A percentile compares a stretch with the other conserved stretches of the same genome.
These are phyloP conservation scores for Botia kubotai DNA, from an alignment of 2,797 vertebrate genomes.

Conservation along the genomic window DNA sequence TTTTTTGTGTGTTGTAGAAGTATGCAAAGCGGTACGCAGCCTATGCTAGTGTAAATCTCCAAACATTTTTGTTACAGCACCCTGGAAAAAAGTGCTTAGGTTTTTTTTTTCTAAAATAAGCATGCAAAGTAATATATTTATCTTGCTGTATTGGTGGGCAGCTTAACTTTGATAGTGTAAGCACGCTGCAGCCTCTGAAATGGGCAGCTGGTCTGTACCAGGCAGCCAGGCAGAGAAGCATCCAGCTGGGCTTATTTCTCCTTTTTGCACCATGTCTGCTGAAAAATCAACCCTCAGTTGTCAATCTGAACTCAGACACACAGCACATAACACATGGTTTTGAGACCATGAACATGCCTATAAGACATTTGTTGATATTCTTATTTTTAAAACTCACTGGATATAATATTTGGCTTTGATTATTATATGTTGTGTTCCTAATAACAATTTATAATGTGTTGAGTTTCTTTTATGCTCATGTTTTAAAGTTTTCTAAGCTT, in stretches of 20 bases:
- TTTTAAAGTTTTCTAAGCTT: slow-evolving; percentile 1
- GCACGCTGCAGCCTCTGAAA: not conserved
- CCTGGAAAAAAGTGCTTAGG: too few species aligned
- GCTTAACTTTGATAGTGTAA: not conserved
- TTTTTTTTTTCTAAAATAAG: too few species aligned
- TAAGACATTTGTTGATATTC: not conserved
- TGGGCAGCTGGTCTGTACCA: not conserved
- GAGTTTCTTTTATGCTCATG: not conserved
- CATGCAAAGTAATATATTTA: too few species aligned
- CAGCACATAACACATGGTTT: not conserved
- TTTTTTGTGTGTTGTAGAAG: not conserved
- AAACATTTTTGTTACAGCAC: not conserved
- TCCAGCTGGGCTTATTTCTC: not conserved
- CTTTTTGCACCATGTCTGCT: not conserved
- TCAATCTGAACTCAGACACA: not conserved
- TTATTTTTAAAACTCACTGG: not conserved
- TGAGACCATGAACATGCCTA: too few species aligned
- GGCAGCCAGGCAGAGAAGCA: not conserved
- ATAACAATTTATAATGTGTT: not conserved
- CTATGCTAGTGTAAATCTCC: not conserved
- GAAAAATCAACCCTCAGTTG: slow-evolving; percentile 7
- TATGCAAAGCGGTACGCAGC: not conserved
- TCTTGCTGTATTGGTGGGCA: not conserved
- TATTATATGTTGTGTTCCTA: slow-evolving; percentile 7
- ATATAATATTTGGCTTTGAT: not conserved